Conservation (phyloP, 64 coral and sea anemone species). For the Dendronephthya gigantea region DNA sequence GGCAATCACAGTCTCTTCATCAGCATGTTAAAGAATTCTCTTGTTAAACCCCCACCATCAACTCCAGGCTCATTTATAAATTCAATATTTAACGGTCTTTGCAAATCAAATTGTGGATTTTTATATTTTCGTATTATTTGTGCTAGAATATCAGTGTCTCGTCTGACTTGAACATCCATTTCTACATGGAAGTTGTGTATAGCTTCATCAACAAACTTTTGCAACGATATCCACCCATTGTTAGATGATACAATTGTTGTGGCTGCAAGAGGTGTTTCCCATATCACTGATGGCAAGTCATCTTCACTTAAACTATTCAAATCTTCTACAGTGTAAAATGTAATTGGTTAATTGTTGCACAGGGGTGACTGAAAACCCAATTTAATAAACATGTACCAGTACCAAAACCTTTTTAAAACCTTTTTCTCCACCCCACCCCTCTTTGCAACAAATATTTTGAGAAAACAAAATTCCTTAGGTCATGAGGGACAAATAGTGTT, state of each 20-base stretch:
- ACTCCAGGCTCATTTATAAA: not conserved
- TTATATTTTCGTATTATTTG: conserved; percentile 5
- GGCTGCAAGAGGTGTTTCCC: not conserved
- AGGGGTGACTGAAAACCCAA: no score
- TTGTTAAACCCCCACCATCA: not conserved
- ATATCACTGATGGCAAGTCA: not conserved
- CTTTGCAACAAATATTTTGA: no score
- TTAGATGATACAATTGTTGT: not conserved
- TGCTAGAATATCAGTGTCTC: not conserved
- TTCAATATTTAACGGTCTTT: not conserved
- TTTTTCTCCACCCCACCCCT: no score
- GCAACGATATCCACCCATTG: not conserved
- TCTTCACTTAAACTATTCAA: not conserved
- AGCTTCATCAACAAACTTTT: not conserved
- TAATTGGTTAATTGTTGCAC: no score
- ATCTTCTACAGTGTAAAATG: no score
- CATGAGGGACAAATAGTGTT: no score
- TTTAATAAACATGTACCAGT: no score
- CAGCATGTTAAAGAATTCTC: not conserved
- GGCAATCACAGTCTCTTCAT: not conserved
- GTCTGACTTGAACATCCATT: not conserved
- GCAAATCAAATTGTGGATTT: not conserved
- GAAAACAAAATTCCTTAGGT: no score
- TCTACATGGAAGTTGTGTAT: not conserved
- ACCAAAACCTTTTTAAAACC: no score